A percentile compares a stretch with the other conserved stretches of the same genome.
Conservation (phyloP, 2,797 vertebrate species). For the Hoplostethus atlanticus region DNA sequence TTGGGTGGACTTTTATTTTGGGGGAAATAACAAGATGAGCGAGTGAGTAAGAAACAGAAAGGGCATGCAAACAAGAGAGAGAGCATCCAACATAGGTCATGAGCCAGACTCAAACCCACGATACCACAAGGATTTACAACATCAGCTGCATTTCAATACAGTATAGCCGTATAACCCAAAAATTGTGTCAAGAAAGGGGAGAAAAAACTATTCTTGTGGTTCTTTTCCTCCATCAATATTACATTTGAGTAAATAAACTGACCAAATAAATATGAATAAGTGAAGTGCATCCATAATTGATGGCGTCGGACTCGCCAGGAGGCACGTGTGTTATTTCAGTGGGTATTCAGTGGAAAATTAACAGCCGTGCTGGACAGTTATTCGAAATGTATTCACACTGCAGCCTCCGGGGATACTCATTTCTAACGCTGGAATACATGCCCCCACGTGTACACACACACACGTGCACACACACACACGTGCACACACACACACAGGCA, state of each 20-base stretch:
- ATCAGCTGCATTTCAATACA: too few species aligned
- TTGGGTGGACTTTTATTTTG: too few species aligned
- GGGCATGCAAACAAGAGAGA: too few species aligned
- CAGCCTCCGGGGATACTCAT: neutral
- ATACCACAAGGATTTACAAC: too few species aligned
- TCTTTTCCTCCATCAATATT: neutral
- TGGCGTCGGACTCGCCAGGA: slow-evolving; percentile 2
- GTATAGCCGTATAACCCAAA: too few species aligned
- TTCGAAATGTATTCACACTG: neutral
- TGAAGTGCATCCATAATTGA: slow-evolving; percentile 8
- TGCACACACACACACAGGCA: neutral
- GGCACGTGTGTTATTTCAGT: neutral
- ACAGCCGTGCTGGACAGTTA: neutral
- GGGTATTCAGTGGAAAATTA: slow-evolving; percentile 8
- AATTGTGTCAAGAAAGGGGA: neutral
- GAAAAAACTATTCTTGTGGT: neutral
- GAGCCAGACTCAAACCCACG: too few species aligned
- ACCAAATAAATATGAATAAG: slow-evolving; percentile 7
- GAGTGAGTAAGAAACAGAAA: too few species aligned
- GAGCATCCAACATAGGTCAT: too few species aligned
- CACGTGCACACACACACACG: neutral
- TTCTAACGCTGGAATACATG: neutral
- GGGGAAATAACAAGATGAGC: too few species aligned
- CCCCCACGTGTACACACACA: slow-evolving; percentile 8
- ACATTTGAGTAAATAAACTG: neutral